Evolutionary conservation across 2,888 invertebrate genomes (phyloP), one percentile per base, ranked within the genome.

Genomic region (Lasioglossum lativentre): DNA sequence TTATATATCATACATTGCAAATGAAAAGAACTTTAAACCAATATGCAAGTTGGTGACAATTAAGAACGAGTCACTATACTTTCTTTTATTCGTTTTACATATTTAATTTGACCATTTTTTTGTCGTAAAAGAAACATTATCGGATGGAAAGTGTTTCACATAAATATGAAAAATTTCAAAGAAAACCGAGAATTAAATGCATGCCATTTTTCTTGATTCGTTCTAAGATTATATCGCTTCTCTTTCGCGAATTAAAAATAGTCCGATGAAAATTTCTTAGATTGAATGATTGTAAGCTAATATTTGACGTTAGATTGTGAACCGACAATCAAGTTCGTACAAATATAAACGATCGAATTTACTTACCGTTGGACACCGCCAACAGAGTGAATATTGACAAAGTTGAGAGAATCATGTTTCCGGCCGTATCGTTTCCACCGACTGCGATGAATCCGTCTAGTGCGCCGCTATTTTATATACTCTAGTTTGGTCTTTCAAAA

Each of bases 321-420:
- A 23, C 1, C 10, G 2, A 45, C 16, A 40, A 19, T 12, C 6
- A 14, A 63, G 23, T 23, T 23, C 52, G 14, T 5, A 27, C 10
- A 27, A n/a, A 10, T 23, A 34, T 27, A 19, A 47, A 72, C 23
- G 47, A 34, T 63, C 38, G 14, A 1, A 19, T 70, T 23, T 52
- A 78, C 82, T 88, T 19, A 90, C 89, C 89, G 16, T 81, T 78
- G 23, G 76, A 83, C 23, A 86, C 45, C 6, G 86, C 66, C 10
- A 89, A 19, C 27, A 90, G 59, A 8, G 82, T 45, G 23, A 89
- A 45, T 8, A 89, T 23, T 4, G 74, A 56, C n/a, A 88, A 72
- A 6, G 77, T 52, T 77, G 75, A 73, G 14, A 77, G 45, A 23
- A 78, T 19, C 89, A 89, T 89, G 80, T 47, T 80, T 52, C 34